These are phyloP conservation scores for Sanderia malayensis DNA, from an alignment of 30 jellyfish, hydroid and myxozoan species.

Conservation along the genomic window DNA sequence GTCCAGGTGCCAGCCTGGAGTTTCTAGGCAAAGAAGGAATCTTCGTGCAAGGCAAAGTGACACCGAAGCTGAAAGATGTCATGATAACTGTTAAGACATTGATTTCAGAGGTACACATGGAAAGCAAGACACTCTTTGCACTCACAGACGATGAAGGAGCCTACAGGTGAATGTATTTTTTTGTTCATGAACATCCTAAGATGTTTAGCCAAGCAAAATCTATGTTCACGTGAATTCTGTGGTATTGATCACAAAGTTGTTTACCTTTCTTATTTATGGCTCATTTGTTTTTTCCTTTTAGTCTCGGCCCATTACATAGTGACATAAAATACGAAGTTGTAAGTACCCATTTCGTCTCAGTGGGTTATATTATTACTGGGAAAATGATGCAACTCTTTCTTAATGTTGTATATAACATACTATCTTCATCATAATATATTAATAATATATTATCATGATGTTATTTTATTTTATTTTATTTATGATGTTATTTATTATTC, in stretches of 20 bases:
- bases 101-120: constrained; percentile 52
- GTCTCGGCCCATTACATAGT: constrained; percentile 95
- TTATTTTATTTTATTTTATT: background rate
- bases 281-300: constrained; percentile 14
- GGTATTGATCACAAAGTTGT: no score
- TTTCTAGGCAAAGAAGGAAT: constrained; percentile 91
- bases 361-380: no score
- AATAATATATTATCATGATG: no score
- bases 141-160: constrained; percentile 81
- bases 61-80: constrained; percentile 81
- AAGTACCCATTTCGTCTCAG: no score
- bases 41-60: constrained; percentile 70
- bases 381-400: no score
- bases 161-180: no score
- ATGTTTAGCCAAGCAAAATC: no score
- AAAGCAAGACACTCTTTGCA: constrained; percentile 29
- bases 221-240: no score
- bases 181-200: no score
- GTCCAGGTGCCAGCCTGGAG: constrained; percentile 85
- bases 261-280: no score
- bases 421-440: no score
- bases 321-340: constrained; percentile 75
- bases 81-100: constrained; percentile 56
- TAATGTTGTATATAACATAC: no score
- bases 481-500: background rate